Evolutionary conservation across 2,797 vertebrate genomes (phyloP).

Genomic region (Lithobates pipiens): DNA sequence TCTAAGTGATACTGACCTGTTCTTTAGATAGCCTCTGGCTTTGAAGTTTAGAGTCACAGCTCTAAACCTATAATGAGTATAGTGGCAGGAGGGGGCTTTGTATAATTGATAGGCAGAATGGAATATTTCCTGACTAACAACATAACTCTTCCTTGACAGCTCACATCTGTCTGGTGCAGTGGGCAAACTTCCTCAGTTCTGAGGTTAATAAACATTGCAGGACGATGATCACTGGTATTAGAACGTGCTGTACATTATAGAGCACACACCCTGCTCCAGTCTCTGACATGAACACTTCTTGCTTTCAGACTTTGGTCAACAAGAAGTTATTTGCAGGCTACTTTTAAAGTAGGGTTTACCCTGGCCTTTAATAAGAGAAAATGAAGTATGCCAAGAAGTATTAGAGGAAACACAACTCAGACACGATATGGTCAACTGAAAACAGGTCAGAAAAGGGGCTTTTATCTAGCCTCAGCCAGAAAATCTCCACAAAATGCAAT

Average conservation of each 20-base stretch:
- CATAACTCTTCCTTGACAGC: conserved; percentile 72
- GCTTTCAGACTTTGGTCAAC: conserved; percentile 77
- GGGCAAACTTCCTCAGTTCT: conserved; percentile 74
- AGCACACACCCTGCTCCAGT: conserved; percentile 74
- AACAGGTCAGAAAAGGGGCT: conserved; percentile 59
- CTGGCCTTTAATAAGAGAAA: conserved; percentile 73
- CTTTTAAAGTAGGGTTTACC: conserved; percentile 68
- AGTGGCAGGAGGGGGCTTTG: conserved; percentile 34
- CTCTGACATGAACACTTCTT: conserved; percentile 74
- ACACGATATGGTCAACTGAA: conserved; percentile 68
- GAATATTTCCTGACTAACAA: conserved; percentile 72
- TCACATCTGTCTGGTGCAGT: conserved; percentile 79
- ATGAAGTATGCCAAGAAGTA: conserved; percentile 61
- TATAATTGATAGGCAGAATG: conserved; percentile 69
- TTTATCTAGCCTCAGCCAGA: conserved; percentile 15
- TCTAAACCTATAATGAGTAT: conserved; percentile 37
- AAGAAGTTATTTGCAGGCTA: conserved; percentile 65
- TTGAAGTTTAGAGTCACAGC: conserved; percentile 48
- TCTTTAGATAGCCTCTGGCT: conserved; percentile 37
- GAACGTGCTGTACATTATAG: conserved; percentile 73
- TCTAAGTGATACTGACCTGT: conserved; percentile 22
- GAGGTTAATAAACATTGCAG: conserved; percentile 79
- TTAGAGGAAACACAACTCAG: conserved; percentile 69
- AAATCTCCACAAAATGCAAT: conserved; percentile 6
- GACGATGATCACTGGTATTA: conserved; percentile 79